A percentile compares a stretch with the other conserved stretches of the same genome.
These are phyloP conservation scores for Vespertilio murinus DNA, from an alignment of 2,797 vertebrate genomes.

Conservation along the genomic window DNA sequence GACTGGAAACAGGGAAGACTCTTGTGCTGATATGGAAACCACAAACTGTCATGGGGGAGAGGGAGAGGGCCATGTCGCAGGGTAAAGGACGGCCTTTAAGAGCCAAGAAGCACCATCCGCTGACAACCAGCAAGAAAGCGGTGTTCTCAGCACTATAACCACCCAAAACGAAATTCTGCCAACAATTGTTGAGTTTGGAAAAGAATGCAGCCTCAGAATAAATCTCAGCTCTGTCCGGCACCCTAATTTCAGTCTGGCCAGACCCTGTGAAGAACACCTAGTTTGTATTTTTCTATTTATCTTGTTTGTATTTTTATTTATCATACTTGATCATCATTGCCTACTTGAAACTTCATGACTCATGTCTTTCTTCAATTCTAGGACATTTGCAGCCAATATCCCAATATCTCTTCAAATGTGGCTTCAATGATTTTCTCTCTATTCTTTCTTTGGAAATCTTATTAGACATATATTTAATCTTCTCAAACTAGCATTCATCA, in stretches of 20 bases:
- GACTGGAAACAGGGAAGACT: background rate
- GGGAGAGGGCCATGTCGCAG: background rate
- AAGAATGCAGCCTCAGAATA: background rate
- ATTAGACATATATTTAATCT: background rate
- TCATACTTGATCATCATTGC: background rate
- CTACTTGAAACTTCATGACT: background rate
- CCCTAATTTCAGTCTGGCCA: background rate
- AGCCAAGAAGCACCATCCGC: background rate
- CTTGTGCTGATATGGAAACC: background rate
- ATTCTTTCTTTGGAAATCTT: background rate
- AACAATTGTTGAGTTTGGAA: background rate
- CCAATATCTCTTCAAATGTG: background rate
- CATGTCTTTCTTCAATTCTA: background rate
- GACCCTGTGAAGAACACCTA: background rate
- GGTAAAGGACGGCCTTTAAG: background rate
- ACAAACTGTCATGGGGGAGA: background rate
- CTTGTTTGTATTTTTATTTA: background rate
- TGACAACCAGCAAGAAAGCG: background rate
- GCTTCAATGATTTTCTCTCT: background rate
- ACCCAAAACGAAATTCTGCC: background rate
- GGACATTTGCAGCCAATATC: background rate
- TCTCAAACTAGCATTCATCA: background rate
- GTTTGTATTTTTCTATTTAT: background rate
- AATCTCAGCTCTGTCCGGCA: background rate
- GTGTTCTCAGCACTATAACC: background rate